Evolutionary conservation across 1,140 invertebrate species (phyloP).

Genomic region (Euwallacea similis): DNA sequence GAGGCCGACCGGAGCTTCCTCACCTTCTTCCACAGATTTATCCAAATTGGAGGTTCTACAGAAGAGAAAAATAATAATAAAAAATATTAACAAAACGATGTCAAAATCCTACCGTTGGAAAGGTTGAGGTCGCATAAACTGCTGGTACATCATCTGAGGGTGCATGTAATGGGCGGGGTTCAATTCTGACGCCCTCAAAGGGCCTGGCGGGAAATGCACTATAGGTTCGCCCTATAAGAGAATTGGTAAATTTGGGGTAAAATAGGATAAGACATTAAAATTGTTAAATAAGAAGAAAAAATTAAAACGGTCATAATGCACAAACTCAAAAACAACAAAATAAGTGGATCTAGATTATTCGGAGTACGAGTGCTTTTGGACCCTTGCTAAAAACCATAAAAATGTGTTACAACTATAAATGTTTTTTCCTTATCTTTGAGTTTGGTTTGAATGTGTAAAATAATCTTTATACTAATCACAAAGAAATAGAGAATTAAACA

Average conservation of each 20-base stretch:
- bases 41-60: conserved; percentile 55
- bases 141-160: conserved; percentile 64
- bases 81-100: neutral
- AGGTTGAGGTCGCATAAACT: conserved; percentile 62
- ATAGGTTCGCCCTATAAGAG: conserved; percentile 63
- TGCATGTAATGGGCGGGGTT: conserved; percentile 62
- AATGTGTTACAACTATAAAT: too few species aligned
- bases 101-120: conserved; percentile 47
- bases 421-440: too few species aligned
- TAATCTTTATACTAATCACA: too few species aligned
- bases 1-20: conserved; percentile 60
- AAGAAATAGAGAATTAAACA: too few species aligned
- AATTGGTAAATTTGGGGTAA: neutral
- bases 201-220: conserved; percentile 52
- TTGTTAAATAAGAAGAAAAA: conserved; percentile 3
- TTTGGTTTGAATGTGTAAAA: too few species aligned
- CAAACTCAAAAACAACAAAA: neutral
- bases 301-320: neutral
- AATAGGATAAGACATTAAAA: neutral
- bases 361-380: too few species aligned
- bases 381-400: too few species aligned
- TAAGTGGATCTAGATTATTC: neutral
- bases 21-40: conserved; percentile 57
- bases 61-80: conserved; percentile 9
- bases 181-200: conserved; percentile 45